phyloP scores from a whole-genome alignment of 2,888 invertebrate genomes.

The Ophion ventricosus region DNA sequence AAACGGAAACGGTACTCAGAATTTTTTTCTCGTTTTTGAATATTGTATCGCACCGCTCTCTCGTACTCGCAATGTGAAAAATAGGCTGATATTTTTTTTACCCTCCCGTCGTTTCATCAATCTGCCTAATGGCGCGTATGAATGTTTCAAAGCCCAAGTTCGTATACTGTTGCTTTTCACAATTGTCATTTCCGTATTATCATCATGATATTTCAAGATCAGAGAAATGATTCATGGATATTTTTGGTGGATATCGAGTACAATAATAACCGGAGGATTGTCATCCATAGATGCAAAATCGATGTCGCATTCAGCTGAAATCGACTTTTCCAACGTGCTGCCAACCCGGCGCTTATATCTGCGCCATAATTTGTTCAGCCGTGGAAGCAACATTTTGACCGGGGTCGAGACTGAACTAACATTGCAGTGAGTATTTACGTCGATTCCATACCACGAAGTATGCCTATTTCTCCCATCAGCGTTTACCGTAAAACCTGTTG shows the following conservation, averaged over 20 bases:
- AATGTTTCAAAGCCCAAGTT: conserved; percentile 9
- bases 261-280: background rate
- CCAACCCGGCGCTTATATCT: background rate
- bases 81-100: conserved; percentile 28
- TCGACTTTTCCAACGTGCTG: background rate
- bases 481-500: background rate
- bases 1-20: conserved; percentile 62
- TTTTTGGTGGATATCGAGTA: background rate
- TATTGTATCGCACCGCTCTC: conserved; percentile 57
- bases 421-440: conserved; percentile 7
- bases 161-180: no score
- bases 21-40: conserved; percentile 50
- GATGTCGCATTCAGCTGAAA: background rate
- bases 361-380: background rate
- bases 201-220: background rate
- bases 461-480: background rate
- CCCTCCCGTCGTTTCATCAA: conserved; percentile 24
- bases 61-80: conserved; percentile 45
- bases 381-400: background rate
- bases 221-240: background rate
- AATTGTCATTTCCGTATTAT: background rate
- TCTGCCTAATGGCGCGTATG: conserved; percentile 21
- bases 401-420: background rate
- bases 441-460: conserved; percentile 22
- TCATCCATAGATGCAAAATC: background rate